These are phyloP conservation scores for Dorcus hopei DNA, from an alignment of 2,888 invertebrate species.

Conservation along the genomic window DNA sequence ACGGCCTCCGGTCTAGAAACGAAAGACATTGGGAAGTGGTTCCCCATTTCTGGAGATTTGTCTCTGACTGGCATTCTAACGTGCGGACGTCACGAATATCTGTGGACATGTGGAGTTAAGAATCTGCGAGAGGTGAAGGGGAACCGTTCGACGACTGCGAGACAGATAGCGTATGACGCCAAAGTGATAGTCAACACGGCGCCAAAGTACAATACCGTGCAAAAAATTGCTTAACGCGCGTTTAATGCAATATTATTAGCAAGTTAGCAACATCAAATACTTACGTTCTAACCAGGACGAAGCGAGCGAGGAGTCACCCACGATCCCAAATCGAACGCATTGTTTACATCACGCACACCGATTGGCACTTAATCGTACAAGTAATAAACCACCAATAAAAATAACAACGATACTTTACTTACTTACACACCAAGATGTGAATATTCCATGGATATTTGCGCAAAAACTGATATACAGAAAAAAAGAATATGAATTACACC, in stretches of 20 bases:
- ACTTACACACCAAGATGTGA: no score
- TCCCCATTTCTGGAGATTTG: no score
- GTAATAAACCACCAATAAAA: slow-evolving; percentile 20
- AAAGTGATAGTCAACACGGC: slow-evolving; percentile 51
- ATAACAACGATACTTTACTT: neutral
- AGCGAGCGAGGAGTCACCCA: slow-evolving; percentile 12
- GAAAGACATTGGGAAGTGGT: no score
- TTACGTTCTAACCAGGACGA: slow-evolving; percentile 7
- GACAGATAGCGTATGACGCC: slow-evolving; percentile 51
- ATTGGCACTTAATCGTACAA: slow-evolving; percentile 24
- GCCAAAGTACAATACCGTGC: slow-evolving; percentile 50
- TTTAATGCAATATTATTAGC: slow-evolving; percentile 6
- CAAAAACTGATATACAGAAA: no score
- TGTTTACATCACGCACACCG: slow-evolving; percentile 26
- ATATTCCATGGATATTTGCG: no score
- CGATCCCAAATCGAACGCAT: slow-evolving; percentile 17
- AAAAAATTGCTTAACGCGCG: slow-evolving; percentile 37
- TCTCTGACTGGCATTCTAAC: slow-evolving; percentile 3
- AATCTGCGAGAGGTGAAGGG: slow-evolving; percentile 30
- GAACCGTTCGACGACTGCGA: slow-evolving; percentile 42
- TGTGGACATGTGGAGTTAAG: slow-evolving; percentile 22
- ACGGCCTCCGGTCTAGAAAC: neutral
- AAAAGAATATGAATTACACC: neutral
- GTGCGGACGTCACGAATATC: slow-evolving; percentile 7
- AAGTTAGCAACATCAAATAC: neutral